A percentile compares a stretch with the other conserved stretches of the same genome.
These are phyloP conservation scores for Sarcophaga peregrina DNA, from an alignment of 1,140 invertebrate species.

Conservation along the genomic window DNA sequence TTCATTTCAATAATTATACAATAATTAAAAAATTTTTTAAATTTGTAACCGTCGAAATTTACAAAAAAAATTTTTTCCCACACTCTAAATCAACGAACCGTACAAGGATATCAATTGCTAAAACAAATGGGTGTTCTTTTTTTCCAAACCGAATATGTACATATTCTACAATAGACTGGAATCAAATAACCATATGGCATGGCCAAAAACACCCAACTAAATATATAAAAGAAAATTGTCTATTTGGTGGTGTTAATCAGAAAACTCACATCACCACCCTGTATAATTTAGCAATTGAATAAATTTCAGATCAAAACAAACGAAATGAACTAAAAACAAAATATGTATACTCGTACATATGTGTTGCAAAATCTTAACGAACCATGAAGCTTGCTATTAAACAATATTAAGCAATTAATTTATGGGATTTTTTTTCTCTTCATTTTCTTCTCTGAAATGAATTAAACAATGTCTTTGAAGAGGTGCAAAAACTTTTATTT, in stretches of 20 bases:
- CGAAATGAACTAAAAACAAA: background rate
- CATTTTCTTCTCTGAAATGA: too few species aligned
- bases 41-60: too few species aligned
- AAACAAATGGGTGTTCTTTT: background rate
- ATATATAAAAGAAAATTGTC: background rate
- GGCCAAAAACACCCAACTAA: background rate
- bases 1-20: too few species aligned
- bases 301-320: background rate
- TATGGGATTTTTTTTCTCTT: slow-evolving; percentile 5
- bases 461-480: background rate
- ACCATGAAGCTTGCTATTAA: slow-evolving; percentile 9
- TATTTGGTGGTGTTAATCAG: background rate
- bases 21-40: too few species aligned
- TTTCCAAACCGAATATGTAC: too few species aligned
- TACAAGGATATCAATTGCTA: background rate
- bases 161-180: background rate
- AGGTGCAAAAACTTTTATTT: too few species aligned
- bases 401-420: slow-evolving; percentile 36
- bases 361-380: slow-evolving; percentile 24
- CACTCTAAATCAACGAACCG: slow-evolving; percentile 7
- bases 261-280: background rate
- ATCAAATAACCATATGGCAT: background rate
- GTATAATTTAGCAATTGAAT: background rate
- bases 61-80: background rate
- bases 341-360: too few species aligned